Conservation (phyloP, 2,113 vertebrate species). For the Australoheros scitulus region DNA sequence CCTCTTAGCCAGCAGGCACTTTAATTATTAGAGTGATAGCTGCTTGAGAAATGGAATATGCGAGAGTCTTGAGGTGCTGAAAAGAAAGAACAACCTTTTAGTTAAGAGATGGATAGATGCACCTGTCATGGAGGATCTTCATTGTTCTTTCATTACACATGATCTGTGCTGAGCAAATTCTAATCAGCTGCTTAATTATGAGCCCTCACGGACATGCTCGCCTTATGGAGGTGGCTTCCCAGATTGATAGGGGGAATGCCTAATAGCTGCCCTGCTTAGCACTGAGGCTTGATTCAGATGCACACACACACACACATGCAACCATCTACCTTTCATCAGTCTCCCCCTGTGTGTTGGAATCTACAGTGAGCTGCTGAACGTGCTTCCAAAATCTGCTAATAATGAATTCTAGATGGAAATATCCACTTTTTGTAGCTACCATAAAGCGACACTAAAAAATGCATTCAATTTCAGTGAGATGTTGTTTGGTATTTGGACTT, state of each 20-base stretch:
- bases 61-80: slow-evolving; percentile 8
- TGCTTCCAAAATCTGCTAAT: slow-evolving; percentile 28
- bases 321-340: background rate
- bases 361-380: slow-evolving; percentile 29
- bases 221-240: slow-evolving; percentile 45
- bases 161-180: slow-evolving; percentile 68
- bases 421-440: background rate
- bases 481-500: slow-evolving; percentile 53
- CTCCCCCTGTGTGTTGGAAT: background rate
- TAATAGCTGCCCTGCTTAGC: slow-evolving; percentile 47
- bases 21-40: slow-evolving; percentile 8
- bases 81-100: slow-evolving; percentile 46
- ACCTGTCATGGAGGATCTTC: slow-evolving; percentile 59
- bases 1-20: slow-evolving; percentile 3
- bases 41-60: slow-evolving; percentile 9
- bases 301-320: background rate
- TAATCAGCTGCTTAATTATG: slow-evolving; percentile 79
- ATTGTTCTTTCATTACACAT: slow-evolving; percentile 74
- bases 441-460: slow-evolving; percentile 51
- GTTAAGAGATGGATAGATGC: slow-evolving; percentile 42
- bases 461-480: slow-evolving; percentile 43
- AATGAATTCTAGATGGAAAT: slow-evolving; percentile 27
- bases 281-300: slow-evolving; percentile 6
- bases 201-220: slow-evolving; percentile 56
- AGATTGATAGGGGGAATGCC: slow-evolving; percentile 63